A percentile compares a stretch with the other conserved stretches of the same genome.
Conservation (phyloP, 2,113 vertebrate species). For the Bostrychus sinensis region DNA sequence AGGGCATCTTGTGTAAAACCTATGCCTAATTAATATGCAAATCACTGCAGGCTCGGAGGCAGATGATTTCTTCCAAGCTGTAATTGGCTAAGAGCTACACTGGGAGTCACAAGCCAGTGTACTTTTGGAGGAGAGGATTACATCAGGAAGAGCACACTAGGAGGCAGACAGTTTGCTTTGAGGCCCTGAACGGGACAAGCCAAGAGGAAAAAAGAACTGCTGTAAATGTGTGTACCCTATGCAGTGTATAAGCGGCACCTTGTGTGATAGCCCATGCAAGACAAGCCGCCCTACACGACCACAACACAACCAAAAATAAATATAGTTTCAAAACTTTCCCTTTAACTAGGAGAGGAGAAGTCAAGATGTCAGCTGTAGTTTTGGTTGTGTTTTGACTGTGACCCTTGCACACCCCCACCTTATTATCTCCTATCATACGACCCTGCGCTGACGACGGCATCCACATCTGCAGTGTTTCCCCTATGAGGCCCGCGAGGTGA, state of each 20-base stretch:
- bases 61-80: no score
- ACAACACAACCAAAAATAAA: slow-evolving; percentile 2
- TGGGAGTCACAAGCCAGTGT: no score
- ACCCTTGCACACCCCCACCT: slow-evolving; percentile 9
- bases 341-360: background rate
- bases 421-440: slow-evolving; percentile 59
- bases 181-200: no score
- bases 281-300: no score
- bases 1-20: no score
- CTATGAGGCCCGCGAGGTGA: slow-evolving; percentile 62
- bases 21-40: no score
- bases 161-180: no score
- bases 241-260: background rate
- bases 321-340: background rate
- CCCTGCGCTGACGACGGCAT: slow-evolving; percentile 34
- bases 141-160: no score
- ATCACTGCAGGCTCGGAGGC: no score
- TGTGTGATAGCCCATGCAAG: background rate
- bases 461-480: slow-evolving; percentile 61
- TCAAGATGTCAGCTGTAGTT: background rate
- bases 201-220: no score
- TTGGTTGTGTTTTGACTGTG: background rate
- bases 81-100: no score
- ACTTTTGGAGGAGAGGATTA: no score
- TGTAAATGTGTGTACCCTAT: background rate